Evolutionary conservation across 1,140 invertebrate species (phyloP).

Genomic region (Parasteatoda tepidariorum): DNA sequence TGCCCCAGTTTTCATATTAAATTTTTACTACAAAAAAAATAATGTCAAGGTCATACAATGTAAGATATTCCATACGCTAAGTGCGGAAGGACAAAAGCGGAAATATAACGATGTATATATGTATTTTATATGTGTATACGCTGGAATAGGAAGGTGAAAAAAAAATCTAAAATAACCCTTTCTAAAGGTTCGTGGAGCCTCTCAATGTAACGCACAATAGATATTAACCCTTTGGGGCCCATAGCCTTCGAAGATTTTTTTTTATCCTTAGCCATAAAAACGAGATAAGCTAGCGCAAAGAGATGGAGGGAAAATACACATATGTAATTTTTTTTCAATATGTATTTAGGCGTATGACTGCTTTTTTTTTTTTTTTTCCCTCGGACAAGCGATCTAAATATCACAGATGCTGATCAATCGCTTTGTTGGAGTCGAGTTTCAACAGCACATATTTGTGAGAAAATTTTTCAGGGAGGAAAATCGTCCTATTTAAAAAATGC

Average conservation of each 20-base stretch:
- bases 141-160: neutral
- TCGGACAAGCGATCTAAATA: too few species aligned
- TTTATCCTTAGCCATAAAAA: neutral
- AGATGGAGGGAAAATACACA: too few species aligned
- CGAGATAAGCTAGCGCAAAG: neutral
- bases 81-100: constrained; percentile 59
- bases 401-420: too few species aligned
- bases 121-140: neutral
- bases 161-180: constrained; percentile 56
- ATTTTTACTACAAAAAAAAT: too few species aligned
- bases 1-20: too few species aligned
- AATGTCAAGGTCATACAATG: constrained; percentile 49
- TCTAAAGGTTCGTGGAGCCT: constrained; percentile 22
- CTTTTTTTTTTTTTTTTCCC: too few species aligned
- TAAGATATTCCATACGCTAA: constrained; percentile 10
- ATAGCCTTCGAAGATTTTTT: neutral
- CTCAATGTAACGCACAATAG: constrained; percentile 41
- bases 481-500: too few species aligned
- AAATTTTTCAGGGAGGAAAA: too few species aligned
- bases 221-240: constrained; percentile 55
- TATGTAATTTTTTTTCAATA: too few species aligned
- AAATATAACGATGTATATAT: constrained; percentile 46
- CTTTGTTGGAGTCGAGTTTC: too few species aligned
- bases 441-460: too few species aligned
- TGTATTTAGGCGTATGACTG: too few species aligned